Evolutionary conservation across 2,888 invertebrate species (phyloP).

Genomic region (Onchidella celtica): DNA sequence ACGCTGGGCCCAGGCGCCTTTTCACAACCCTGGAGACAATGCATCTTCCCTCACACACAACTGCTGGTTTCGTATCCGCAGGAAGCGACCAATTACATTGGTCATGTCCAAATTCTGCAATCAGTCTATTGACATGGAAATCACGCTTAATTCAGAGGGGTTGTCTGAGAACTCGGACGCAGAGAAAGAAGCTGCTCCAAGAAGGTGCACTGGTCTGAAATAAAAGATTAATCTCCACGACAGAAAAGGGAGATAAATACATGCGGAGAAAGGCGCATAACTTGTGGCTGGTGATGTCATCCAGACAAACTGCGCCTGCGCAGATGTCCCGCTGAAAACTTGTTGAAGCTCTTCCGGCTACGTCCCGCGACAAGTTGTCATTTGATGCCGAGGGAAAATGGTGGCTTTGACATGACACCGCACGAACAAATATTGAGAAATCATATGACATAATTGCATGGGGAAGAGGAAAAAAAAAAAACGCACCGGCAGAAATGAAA

Average conservation of each 20-base stretch:
- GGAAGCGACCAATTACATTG: conserved; percentile 10
- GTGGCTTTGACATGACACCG: too few species aligned
- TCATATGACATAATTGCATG: background rate
- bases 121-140: conserved; percentile 38
- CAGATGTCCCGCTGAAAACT: background rate
- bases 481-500: too few species aligned
- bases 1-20: background rate
- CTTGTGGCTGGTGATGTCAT: conserved; percentile 25
- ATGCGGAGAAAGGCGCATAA: background rate
- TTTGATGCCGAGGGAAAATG: background rate
- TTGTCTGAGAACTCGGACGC: background rate
- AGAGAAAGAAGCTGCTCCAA: background rate
- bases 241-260: conserved; percentile 12
- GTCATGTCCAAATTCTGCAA: background rate
- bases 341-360: background rate
- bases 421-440: background rate
- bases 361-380: conserved; percentile 20
- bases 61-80: background rate
- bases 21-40: background rate
- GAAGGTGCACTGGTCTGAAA: conserved; percentile 22
- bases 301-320: conserved; percentile 30
- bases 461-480: background rate
- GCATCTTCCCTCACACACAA: background rate
- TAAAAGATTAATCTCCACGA: conserved; percentile 33
- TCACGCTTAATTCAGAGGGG: conserved; percentile 23